Conservation (phyloP, 2,113 vertebrate species). For the Coptodon rendalli region DNA sequence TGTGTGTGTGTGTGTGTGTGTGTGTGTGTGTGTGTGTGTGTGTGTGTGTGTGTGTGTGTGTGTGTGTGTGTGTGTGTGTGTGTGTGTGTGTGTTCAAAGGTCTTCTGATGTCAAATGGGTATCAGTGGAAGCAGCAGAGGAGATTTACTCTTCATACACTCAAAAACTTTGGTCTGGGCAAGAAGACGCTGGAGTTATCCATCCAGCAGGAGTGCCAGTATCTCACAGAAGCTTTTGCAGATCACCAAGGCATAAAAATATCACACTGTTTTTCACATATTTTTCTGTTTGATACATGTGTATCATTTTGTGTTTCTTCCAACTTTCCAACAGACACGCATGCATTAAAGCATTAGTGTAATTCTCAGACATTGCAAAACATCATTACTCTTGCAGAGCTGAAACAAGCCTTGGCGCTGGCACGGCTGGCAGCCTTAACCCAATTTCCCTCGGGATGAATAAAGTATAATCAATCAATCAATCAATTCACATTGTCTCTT, state of each 20-base stretch:
- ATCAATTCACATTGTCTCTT: neutral
- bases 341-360: neutral
- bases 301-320: neutral
- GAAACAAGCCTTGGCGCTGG: neutral
- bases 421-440: too few species aligned
- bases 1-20: too few species aligned
- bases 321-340: neutral
- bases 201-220: neutral
- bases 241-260: neutral
- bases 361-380: neutral
- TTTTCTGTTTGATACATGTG: neutral
- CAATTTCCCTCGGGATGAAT: too few species aligned
- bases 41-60: too few species aligned
- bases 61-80: too few species aligned
- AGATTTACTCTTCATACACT: conserved; percentile 74
- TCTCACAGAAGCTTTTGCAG: neutral
- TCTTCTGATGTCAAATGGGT: neutral
- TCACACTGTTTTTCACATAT: neutral
- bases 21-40: too few species aligned
- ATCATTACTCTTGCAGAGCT: neutral
- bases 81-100: too few species aligned
- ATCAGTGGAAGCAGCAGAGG: conserved; percentile 6
- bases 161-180: conserved; percentile 43
- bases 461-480: too few species aligned
- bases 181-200: neutral